These are phyloP conservation scores for Sphenodon punctatus DNA, from an alignment of 2,797 vertebrate species.

Conservation along the genomic window DNA sequence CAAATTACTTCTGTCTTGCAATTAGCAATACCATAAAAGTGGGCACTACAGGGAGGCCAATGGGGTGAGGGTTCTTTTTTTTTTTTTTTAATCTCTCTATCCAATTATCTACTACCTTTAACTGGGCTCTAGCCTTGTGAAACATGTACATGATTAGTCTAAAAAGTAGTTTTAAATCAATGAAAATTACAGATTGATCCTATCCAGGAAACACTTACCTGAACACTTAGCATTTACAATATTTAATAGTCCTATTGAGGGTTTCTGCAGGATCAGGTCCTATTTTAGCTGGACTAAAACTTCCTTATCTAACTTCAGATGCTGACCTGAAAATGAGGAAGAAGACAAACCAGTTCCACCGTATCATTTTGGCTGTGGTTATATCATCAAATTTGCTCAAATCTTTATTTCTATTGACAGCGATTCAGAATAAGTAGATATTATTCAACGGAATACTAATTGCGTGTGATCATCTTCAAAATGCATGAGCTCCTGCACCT, in stretches of 20 bases:
- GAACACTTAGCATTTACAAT: neutral
- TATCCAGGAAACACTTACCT: neutral
- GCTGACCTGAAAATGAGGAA: neutral
- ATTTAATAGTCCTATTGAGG: neutral
- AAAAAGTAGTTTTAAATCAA: neutral
- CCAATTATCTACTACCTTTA: constrained; percentile 1
- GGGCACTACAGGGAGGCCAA: constrained; percentile 1
- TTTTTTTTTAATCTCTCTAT: neutral
- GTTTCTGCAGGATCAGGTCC: neutral
- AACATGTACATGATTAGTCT: neutral
- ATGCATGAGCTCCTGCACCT: neutral
- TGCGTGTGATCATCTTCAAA: neutral
- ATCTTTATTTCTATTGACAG: neutral
- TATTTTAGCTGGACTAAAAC: no score
- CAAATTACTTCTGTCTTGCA: neutral
- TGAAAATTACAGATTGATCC: rapidly evolving
- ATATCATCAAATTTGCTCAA: neutral
- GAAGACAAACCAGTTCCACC: neutral
- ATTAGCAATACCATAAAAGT: no score
- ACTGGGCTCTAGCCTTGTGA: neutral
- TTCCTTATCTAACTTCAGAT: no score
- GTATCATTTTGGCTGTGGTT: neutral
- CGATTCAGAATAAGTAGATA: neutral
- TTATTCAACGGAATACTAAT: neutral
- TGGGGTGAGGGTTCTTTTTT: neutral